A percentile compares a stretch with the other conserved stretches of the same genome.
Conservation (phyloP, 2,797 vertebrate species). For the Acanthis flammea region DNA sequence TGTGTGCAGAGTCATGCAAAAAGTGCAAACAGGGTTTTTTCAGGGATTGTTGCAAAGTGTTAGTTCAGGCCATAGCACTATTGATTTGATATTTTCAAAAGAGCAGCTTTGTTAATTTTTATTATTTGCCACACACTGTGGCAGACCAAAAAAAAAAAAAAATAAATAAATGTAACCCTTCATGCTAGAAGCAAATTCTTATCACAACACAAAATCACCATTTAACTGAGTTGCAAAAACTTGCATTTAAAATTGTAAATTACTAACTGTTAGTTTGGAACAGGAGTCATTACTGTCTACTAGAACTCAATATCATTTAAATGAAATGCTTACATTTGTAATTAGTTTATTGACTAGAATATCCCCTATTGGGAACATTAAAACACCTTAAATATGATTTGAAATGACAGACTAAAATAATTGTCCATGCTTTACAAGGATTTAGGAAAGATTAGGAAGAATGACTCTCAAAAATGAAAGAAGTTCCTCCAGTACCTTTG, state of each 20-base stretch:
- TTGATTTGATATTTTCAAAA: not conserved
- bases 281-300: not conserved
- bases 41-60: not conserved
- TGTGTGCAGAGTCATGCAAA: rapidly evolving
- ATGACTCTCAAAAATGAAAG: not conserved
- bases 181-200: not conserved
- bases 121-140: not conserved
- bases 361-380: slow-evolving; percentile 40
- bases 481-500: not conserved
- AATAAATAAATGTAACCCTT: not conserved
- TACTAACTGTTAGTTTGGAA: slow-evolving; percentile 21
- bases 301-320: slow-evolving; percentile 31
- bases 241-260: slow-evolving; percentile 36
- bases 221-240: slow-evolving; percentile 2
- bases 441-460: slow-evolving; percentile 26
- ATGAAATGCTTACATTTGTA: slow-evolving; percentile 57
- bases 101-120: not conserved
- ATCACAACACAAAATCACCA: not conserved
- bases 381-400: not conserved
- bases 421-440: slow-evolving; percentile 15
- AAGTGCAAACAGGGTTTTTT: not conserved
- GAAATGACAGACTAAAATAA: slow-evolving; percentile 34
- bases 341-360: slow-evolving; percentile 37
- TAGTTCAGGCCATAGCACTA: not conserved
- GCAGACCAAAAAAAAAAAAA: not conserved